Conservation (phyloP, 1,140 invertebrate species). For the Bombus waltoni region DNA sequence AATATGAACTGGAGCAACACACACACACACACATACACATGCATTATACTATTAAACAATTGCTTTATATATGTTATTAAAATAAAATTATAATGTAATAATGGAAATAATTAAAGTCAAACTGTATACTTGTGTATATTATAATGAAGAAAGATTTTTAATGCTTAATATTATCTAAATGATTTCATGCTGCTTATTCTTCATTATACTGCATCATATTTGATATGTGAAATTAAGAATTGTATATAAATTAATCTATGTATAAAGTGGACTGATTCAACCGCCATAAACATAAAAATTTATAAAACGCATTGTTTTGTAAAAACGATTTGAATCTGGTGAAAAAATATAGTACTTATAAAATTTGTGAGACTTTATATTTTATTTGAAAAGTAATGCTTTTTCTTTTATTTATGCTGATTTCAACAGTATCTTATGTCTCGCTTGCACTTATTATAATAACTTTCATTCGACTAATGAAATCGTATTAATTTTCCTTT, state of each 20-base stretch:
- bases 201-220: not conserved
- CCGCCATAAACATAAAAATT: not conserved
- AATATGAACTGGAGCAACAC: not conserved
- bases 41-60: not conserved
- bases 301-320: slow-evolving; percentile 21
- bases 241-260: slow-evolving; percentile 3
- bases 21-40: too few relatives aligned
- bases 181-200: slow-evolving; percentile 14
- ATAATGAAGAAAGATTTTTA: not conserved
- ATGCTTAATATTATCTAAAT: slow-evolving; percentile 7
- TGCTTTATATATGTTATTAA: not conserved
- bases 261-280: slow-evolving; percentile 9
- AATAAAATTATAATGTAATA: slow-evolving; percentile 15
- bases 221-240: slow-evolving; percentile 10
- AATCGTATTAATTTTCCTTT: slow-evolving; percentile 37
- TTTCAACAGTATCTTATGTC: slow-evolving; percentile 47
- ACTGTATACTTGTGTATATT: not conserved
- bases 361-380: not conserved
- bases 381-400: slow-evolving; percentile 13
- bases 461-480: slow-evolving; percentile 50
- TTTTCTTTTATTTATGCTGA: slow-evolving; percentile 39
- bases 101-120: not conserved
- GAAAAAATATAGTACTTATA: slow-evolving; percentile 14
- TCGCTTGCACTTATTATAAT: slow-evolving; percentile 46
- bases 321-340: slow-evolving; percentile 3